Base-by-base conservation (phyloP, 2,113 vertebrate genomes). In the Clupea harengus region DNA sequence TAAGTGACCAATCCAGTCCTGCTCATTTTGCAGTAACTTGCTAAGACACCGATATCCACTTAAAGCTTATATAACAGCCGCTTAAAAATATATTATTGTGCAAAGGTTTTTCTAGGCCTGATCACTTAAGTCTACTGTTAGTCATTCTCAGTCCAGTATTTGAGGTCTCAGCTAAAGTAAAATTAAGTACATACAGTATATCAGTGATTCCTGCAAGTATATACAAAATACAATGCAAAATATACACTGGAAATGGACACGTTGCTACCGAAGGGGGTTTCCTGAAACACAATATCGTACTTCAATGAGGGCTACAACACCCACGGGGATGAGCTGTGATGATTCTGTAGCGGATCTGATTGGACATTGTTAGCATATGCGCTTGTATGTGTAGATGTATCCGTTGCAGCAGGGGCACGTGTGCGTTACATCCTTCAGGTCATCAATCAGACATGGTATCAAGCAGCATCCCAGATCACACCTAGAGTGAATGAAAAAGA, bases 381-480 rank as follows among this genome's bases (percentile, higher is more conserved):
- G 98, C 93, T 99, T 99, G 96, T 99, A 99, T 54, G 97, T 98
- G 94, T 98, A 99, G 93, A 99, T 99, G 87, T 99, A 98, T 92
- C 97, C 98, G 96, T 99, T 99, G 95, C 98, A 99, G 94, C 96
- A 96, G 88, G 98, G 98, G 91, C 98, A 99, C 28, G 96, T 98
- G 93, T 99, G 98, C 0, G 97, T 99, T 95, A 99, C 98, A 9
- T 99, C 98, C 95, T 99, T 99, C 91, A 99, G 97, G 92, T 99
- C 97, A 11, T 99, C 97, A 0, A 99, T 97, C 92, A 99, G 92
- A 90, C 97, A 99, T 54, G 98, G 98, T 93, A 99, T 97, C 91
- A 99, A 94, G 93, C 98, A 99, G 94, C 98, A 99, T 91, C 98
- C 98, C 2, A 99, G 94, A 83, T 99, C 97, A 86, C 98, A 99